phyloP scores from a whole-genome alignment of 2,113 vertebrate genomes.

The Megaleporinus macrocephalus region DNA sequence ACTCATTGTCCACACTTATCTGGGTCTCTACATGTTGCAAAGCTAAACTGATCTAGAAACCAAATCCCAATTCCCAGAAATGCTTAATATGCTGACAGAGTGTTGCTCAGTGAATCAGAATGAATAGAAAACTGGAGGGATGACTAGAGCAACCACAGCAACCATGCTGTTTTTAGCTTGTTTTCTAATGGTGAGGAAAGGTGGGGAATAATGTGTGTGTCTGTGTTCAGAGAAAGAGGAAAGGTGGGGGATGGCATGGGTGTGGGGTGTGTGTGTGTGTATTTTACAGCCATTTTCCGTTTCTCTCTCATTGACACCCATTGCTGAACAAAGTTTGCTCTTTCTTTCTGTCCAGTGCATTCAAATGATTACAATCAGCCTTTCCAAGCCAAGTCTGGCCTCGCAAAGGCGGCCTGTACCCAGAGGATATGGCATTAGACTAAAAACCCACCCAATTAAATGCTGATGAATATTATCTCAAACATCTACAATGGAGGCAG shows the following conservation, averaged over 20 bases:
- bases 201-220: slow-evolving; percentile 37
- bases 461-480: slow-evolving; percentile 4
- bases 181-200: slow-evolving; percentile 53
- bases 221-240: slow-evolving; percentile 34
- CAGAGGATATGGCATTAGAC: background rate
- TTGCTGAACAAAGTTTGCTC: slow-evolving; percentile 35
- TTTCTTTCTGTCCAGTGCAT: background rate
- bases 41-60: background rate
- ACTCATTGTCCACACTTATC: too few species aligned
- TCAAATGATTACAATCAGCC: slow-evolving; percentile 43
- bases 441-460: slow-evolving; percentile 2
- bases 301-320: slow-evolving; percentile 37
- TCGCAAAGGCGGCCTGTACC: background rate
- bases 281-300: slow-evolving; percentile 15
- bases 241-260: slow-evolving; percentile 44
- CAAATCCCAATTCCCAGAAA: background rate
- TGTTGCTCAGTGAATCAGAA: slow-evolving; percentile 1
- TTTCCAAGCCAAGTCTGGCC: slow-evolving; percentile 21
- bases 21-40: too few species aligned
- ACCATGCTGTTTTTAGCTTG: slow-evolving; percentile 45
- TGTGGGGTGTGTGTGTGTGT: slow-evolving; percentile 22
- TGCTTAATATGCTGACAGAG: background rate
- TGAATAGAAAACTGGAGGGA: background rate
- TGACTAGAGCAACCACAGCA: slow-evolving; percentile 32
- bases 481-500: background rate